Evolutionary conservation across 2,888 invertebrate genomes (phyloP), one percentile per base, ranked within the genome.

Genomic region (Ophioninae sp.): DNA sequence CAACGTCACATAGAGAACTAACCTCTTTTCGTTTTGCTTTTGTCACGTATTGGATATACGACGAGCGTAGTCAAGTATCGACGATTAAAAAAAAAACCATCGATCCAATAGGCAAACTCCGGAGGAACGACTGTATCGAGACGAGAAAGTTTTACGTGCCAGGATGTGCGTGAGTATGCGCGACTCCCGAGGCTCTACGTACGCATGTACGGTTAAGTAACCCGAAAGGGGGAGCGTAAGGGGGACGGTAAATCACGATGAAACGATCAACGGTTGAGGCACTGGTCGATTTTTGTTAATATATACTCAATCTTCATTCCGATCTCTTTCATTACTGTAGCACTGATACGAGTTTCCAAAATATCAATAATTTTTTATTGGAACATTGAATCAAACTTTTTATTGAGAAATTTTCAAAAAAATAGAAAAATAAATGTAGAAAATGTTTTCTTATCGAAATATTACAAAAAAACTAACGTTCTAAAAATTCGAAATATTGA

Each of bases 1-100:
- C 69, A 64, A 23, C 59, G 13, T 6, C 41, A 61, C n/a, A 13
- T 13, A 50, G 50, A 50, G 17, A 6, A 17, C 41, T 13, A 23
- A 23, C n/a, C 20, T 64, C 62, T 50, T 41, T 37, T 56, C 41
- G 6, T 8, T 0, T 41, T 41, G 2, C 8, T 21, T 74, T 73
- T 77, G 77, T 78, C 80, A 80, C 80, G 80, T 80, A 80, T 68
- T 13, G 17, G 21, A 70, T 57, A 37, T n/a, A 41, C 59, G 61
- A 67, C 61, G 69, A 7, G 61, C 72, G 39, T 30, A 21, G 17
- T 6, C 50, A 57, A 75, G 65, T 21, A 79, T 75, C 39, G 39
- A 0, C 50, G 50, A 82, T 70, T 65, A 70, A 82, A 82, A 41
- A 41, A 41, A 44, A 50, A 50, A 50, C 1, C 30, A 30, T 65